A percentile compares a stretch with the other conserved stretches of the same genome.
These are phyloP conservation scores for Gastrophysa polygoni DNA, from an alignment of 2,888 invertebrate species.

Conservation along the genomic window DNA sequence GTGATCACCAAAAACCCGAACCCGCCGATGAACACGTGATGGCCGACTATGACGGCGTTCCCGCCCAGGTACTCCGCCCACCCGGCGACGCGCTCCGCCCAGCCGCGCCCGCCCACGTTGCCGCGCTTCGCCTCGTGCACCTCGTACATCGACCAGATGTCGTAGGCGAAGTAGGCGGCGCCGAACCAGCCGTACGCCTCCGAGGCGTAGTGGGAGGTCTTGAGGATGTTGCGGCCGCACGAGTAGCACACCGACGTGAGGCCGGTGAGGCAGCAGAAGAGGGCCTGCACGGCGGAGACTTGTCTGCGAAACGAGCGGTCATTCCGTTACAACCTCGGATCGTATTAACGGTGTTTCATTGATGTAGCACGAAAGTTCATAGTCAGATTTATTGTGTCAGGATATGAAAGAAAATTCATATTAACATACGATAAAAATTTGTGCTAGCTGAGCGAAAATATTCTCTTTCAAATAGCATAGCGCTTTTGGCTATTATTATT, in stretches of 20 bases:
- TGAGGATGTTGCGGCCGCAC: conserved; percentile 70
- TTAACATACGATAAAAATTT: too few species aligned
- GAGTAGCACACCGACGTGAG: conserved; percentile 70
- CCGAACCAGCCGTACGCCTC: conserved; percentile 83
- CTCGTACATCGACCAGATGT: conserved; percentile 81
- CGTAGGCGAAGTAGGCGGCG: conserved; percentile 79
- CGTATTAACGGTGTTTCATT: too few species aligned
- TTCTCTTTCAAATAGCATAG: too few species aligned
- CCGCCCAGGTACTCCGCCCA: conserved; percentile 55
- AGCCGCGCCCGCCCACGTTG: neutral
- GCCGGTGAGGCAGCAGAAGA: conserved; percentile 71
- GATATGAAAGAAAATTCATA: too few species aligned
- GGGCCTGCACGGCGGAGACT: conserved; percentile 75
- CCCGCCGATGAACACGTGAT: conserved; percentile 76
- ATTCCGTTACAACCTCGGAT: too few species aligned
- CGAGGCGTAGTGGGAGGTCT: conserved; percentile 73
- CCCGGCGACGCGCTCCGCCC: conserved; percentile 10
- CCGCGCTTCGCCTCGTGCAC: conserved; percentile 60
- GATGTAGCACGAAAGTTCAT: too few species aligned
- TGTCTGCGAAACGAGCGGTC: conserved; percentile 59
- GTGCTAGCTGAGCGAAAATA: too few species aligned
- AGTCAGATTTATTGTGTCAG: too few species aligned
- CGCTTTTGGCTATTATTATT: too few species aligned
- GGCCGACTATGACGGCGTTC: conserved; percentile 75
- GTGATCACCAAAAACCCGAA: conserved; percentile 76